phyloP scores from a whole-genome alignment of 1,140 invertebrate genomes.

The Drosophila mojavensis region DNA sequence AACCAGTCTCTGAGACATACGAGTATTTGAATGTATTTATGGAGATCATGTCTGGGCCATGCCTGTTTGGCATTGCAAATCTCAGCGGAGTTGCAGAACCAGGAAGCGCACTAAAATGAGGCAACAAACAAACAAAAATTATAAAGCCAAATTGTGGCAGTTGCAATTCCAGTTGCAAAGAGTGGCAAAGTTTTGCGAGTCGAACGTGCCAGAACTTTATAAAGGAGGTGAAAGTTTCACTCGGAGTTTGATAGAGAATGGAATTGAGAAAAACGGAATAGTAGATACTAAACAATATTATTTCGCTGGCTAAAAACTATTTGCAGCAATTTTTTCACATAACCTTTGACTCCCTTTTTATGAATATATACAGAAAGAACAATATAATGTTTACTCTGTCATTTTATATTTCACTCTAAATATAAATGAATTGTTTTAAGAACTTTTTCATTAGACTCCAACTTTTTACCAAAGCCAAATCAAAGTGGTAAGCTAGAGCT shows the following conservation, averaged over 20 bases:
- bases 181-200: slow-evolving; percentile 4
- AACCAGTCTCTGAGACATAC: slow-evolving; percentile 56
- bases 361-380: no score
- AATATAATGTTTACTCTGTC: no score
- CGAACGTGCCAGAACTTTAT: neutral
- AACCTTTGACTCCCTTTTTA: no score
- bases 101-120: slow-evolving; percentile 49
- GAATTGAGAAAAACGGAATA: no score
- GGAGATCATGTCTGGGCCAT: slow-evolving; percentile 70
- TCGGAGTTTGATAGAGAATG: neutral
- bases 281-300: no score
- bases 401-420: no score
- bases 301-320: no score
- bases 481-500: neutral
- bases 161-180: slow-evolving; percentile 19
- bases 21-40: slow-evolving; percentile 42
- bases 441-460: no score
- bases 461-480: no score
- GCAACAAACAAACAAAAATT: neutral
- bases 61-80: slow-evolving; percentile 71
- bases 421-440: no score
- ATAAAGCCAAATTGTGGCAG: slow-evolving; percentile 24
- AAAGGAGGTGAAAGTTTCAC: slow-evolving; percentile 10
- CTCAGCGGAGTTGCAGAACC: slow-evolving; percentile 55
- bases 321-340: no score